A percentile compares a stretch with the other conserved stretches of the same genome.
These are phyloP conservation scores for Lethenteron camtschaticum DNA, from an alignment of 2,113 vertebrate genomes.

Conservation along the genomic window DNA sequence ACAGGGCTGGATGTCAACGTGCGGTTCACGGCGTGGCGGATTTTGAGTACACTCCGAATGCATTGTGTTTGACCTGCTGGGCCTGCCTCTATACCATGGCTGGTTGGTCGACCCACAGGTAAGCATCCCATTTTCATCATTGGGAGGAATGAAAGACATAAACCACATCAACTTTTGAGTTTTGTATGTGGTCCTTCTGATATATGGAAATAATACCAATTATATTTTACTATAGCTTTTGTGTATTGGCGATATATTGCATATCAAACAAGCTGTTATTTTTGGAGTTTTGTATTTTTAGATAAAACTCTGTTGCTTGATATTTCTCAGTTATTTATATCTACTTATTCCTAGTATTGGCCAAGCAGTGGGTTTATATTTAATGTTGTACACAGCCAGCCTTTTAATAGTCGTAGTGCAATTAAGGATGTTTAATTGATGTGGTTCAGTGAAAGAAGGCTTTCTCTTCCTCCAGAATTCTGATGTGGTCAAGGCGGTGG, in stretches of 20 bases:
- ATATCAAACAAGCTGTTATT: background rate
- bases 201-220: background rate
- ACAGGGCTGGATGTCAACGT: constrained; percentile 94
- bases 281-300: background rate
- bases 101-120: constrained; percentile 98
- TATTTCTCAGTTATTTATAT: constrained; percentile 7
- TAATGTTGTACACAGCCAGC: no score
- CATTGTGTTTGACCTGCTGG: constrained; percentile 93
- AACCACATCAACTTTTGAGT: background rate
- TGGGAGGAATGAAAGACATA: background rate
- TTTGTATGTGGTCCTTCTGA: background rate
- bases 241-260: background rate
- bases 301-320: no score
- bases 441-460: background rate
- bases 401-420: no score
- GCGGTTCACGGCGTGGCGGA: constrained; percentile 78
- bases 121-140: constrained; percentile 10
- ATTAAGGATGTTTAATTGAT: no score
- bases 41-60: constrained; percentile 94
- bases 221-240: background rate
- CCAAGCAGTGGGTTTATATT: no score
- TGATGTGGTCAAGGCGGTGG: constrained; percentile 81
- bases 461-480: constrained; percentile 30
- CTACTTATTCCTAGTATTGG: no score
- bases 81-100: constrained; percentile 90